phyloP scores from a whole-genome alignment of 2,797 vertebrate genomes.

The Luscinia luscinia region DNA sequence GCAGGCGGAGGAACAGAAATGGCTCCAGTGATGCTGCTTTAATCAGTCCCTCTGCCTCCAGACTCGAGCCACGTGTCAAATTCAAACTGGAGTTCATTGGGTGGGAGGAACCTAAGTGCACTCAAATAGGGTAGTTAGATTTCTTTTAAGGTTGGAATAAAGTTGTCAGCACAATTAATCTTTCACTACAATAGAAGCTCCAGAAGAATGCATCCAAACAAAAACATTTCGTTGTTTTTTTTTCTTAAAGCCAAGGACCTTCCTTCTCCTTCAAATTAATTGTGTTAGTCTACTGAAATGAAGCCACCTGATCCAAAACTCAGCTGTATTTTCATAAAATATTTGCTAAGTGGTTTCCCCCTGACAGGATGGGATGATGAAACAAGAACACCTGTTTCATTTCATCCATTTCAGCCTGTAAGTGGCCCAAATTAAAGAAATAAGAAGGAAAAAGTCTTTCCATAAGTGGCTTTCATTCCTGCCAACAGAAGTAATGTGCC shows the following conservation, averaged over 20 bases:
- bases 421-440: background rate
- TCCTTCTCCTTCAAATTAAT: background rate
- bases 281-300: background rate
- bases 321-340: background rate
- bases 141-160: background rate
- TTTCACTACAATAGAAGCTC: background rate
- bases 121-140: fast-evolving
- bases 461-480: background rate
- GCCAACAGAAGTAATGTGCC: fast-evolving
- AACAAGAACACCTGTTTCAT: background rate
- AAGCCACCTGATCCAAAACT: background rate
- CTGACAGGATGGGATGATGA: fast-evolving
- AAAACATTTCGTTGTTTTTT: background rate
- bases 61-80: background rate
- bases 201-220: background rate
- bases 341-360: background rate
- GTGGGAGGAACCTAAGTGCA: background rate
- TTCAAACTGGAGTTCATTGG: background rate
- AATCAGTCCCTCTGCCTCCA: background rate
- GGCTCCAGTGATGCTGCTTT: background rate
- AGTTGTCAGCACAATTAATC: background rate
- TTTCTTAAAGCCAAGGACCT: background rate
- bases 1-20: background rate
- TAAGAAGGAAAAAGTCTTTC: fast-evolving
- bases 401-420: background rate